Evolutionary conservation across 1,140 invertebrate species (phyloP), one percentile per base, ranked within the genome.

Genomic region (Saccostrea glomerata): DNA sequence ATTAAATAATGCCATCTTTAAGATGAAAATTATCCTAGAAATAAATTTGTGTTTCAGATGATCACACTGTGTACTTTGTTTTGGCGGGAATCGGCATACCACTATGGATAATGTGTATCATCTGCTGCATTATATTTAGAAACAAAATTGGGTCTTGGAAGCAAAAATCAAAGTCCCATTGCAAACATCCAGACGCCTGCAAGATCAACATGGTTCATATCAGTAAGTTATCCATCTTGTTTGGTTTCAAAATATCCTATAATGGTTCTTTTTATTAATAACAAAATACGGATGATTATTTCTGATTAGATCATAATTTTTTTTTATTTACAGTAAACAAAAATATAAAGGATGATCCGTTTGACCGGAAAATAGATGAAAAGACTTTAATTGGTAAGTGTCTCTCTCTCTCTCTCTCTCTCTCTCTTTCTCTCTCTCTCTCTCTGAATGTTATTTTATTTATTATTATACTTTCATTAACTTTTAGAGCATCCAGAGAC

Each of bases 141-240:
- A 77, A 77, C 36, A 77, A 77, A 36, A 77, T 77, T 77, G 70
- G 70, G 25, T 77, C 70, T 6, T 77, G 30, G 70, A 77, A 25
- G 30, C 70, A 36, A 30, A 17, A 36, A 36, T 12, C 23, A 13
- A 36, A 25, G 23, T 20, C 20, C 7, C 15, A 23, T 1, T 13
- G 70, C 70, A 77, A 23, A 13, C 23, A 77, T 4, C 70, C 23
- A 23, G 13, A 36, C 13, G 25, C 23, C 6, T 77, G 70, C 30
- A 77, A 77, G 25, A 17, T 25, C 25, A 25, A 77, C 11, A 30
- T 77, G 15, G 13, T 77, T 15, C 25, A 77, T 36, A 77, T 36
- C 25, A 77, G 70, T 77, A 77, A 36, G 70, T 77, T 77, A 12
- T 77, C 70, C 70, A 25, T 30, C n/a, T 73, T 13, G 3, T 73